phyloP scores from a whole-genome alignment of 1,140 invertebrate genomes.

The Drosophila aff. region DNA sequence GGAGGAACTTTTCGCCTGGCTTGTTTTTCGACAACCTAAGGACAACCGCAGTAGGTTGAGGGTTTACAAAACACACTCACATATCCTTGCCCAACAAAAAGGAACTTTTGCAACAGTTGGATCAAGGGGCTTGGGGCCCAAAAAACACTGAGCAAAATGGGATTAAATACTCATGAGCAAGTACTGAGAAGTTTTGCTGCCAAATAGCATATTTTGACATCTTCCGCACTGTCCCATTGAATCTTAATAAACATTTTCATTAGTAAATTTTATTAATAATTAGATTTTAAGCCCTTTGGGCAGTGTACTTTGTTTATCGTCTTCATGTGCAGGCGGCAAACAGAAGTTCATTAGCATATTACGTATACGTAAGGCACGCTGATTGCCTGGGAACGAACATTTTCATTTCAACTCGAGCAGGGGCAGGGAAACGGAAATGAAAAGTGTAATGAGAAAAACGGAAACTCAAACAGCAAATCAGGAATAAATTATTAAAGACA shows the following conservation, averaged over 20 bases:
- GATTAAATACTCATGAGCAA: too few relatives aligned
- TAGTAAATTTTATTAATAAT: background rate
- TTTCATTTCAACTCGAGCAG: constrained; percentile 14
- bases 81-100: constrained; percentile 5
- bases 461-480: constrained; percentile 55
- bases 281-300: background rate
- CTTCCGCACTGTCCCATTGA: too few relatives aligned
- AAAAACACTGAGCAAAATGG: background rate
- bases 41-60: constrained; percentile 22
- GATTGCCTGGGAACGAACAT: constrained; percentile 22
- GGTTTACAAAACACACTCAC: constrained; percentile 3
- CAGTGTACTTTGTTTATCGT: constrained; percentile 23
- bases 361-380: constrained; percentile 51
- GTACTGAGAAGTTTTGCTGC: too few relatives aligned
- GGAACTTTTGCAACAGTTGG: constrained; percentile 45
- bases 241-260: too few relatives aligned
- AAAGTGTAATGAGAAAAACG: constrained; percentile 40
- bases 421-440: constrained; percentile 36
- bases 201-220: too few relatives aligned
- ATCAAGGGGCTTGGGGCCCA: background rate
- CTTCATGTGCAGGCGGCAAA: constrained; percentile 16
- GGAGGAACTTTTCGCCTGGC: constrained; percentile 6
- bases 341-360: constrained; percentile 71
- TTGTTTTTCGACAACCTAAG: constrained; percentile 36
- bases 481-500: constrained; percentile 55